Conservation (phyloP, 2,113 vertebrate genomes). For the Thymallus thymallus region DNA sequence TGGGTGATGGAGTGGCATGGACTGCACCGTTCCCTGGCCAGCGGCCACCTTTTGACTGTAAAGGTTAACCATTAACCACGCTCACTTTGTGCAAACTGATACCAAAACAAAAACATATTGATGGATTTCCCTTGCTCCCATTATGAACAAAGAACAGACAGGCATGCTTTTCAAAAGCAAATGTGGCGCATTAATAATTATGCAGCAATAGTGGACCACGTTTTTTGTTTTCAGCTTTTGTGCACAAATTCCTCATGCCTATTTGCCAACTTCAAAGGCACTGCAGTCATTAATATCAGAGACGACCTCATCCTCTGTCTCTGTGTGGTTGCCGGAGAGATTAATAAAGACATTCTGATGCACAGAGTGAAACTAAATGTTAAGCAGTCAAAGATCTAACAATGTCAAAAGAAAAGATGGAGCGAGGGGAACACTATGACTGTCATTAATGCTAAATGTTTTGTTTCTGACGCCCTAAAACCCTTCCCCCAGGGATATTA, state of each 20-base stretch:
- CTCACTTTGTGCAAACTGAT: slow-evolving; percentile 38
- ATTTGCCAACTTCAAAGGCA: slow-evolving; percentile 41
- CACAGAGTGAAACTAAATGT: slow-evolving; percentile 19
- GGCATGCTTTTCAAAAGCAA: slow-evolving; percentile 34
- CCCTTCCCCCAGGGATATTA: slow-evolving; percentile 22
- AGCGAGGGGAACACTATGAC: slow-evolving; percentile 26
- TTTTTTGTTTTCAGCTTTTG: slow-evolving; percentile 36
- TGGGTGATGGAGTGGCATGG: slow-evolving; percentile 36
- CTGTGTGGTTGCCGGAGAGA: slow-evolving; percentile 39
- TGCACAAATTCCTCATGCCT: slow-evolving; percentile 36
- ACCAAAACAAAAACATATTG: slow-evolving; percentile 48
- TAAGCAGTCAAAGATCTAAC: slow-evolving; percentile 28
- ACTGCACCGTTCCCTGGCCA: slow-evolving; percentile 17
- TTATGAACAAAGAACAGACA: slow-evolving; percentile 36
- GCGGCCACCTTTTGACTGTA: slow-evolving; percentile 12
- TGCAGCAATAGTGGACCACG: slow-evolving; percentile 26
- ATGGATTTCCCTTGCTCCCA: slow-evolving; percentile 42
- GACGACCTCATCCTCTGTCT: slow-evolving; percentile 50
- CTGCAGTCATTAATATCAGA: slow-evolving; percentile 45
- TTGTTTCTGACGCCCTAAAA: slow-evolving; percentile 37
- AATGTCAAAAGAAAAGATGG: slow-evolving; percentile 28
- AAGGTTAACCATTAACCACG: slow-evolving; percentile 61
- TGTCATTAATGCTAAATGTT: slow-evolving; percentile 37
- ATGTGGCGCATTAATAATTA: slow-evolving; percentile 52
- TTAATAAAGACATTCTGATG: slow-evolving; percentile 33